Evolutionary conservation across 2,888 invertebrate species (phyloP).

Genomic region (Chymomyza amoena): DNA sequence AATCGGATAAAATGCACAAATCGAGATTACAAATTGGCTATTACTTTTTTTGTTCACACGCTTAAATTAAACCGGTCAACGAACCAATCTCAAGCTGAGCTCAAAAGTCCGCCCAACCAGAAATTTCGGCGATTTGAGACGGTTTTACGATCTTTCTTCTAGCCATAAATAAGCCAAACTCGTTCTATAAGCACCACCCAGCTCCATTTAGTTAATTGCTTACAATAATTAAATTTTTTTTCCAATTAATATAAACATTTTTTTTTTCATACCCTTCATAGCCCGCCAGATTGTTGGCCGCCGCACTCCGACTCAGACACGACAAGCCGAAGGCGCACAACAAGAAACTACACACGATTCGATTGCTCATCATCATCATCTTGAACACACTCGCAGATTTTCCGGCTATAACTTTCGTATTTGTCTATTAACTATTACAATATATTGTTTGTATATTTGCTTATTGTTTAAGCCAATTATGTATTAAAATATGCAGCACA

Average conservation of each 20-base stretch:
- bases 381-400: background rate
- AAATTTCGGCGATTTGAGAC: background rate
- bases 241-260: conserved; percentile 21
- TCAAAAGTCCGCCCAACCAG: background rate
- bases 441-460: background rate
- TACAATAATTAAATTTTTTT: background rate
- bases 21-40: no score
- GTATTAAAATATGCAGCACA: conserved; percentile 61
- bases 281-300: conserved; percentile 63
- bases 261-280: conserved; percentile 75
- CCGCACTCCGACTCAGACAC: conserved; percentile 34
- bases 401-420: background rate
- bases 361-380: background rate
- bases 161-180: background rate
- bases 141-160: background rate
- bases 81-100: no score
- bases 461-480: conserved; percentile 49
- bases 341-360: conserved; percentile 54
- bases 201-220: conserved; percentile 1
- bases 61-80: no score
- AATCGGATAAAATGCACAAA: no score
- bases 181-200: background rate
- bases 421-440: background rate
- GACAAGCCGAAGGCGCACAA: conserved; percentile 48
- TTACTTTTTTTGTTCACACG: no score